Evolutionary conservation across 2,797 vertebrate species (phyloP), one percentile per base, ranked within the genome.

Genomic region (Limnodromus scolopaceus): DNA sequence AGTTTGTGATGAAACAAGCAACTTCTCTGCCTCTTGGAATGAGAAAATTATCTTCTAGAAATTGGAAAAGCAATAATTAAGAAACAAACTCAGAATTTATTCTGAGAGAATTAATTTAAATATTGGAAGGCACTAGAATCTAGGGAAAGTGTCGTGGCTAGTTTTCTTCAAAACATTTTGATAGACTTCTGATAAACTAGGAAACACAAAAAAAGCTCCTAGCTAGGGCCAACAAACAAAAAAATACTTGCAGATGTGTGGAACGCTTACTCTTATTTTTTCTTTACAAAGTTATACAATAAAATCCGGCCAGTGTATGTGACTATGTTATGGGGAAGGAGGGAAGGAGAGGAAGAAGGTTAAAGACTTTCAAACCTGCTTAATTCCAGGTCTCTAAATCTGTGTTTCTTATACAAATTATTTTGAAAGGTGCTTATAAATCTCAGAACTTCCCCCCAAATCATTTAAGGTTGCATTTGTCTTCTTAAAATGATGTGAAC

Each of bases 161-260:
- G 0, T 84, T 90, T 92, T 92, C 79, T 85, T 89, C 75, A 81
- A 91, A 93, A 86, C 43, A 86, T 77, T 57, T 82, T 88, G 53
- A 38, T 84, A 84, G 53, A 28, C 46, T 96, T 83, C 46, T 83
- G 78, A 74, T 92, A 92, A 93, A 85, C 64, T 64, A 30, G 38
- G 53, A 87, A 95, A 49, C 53, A 83, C 19, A 92, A 43, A 89
- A 81, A 83, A 79, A 34, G 16, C 61, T 90, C 69, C 70, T 64
- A 87, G 53, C 71, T 69, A 71, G 36, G 27, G 53, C 64, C 95
- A 95, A 43, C 74, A 77, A 92, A 64, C 68, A 89, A 87, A 83
- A 75, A 69, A 74, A 65, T 68, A 49, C 55, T 94, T 53, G 48
- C 71, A 71, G 60, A 92, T 80, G 16, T 39, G 19, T 77, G 53